phyloP scores from a whole-genome alignment of 1,140 invertebrate species.

The Batillaria attramentaria region DNA sequence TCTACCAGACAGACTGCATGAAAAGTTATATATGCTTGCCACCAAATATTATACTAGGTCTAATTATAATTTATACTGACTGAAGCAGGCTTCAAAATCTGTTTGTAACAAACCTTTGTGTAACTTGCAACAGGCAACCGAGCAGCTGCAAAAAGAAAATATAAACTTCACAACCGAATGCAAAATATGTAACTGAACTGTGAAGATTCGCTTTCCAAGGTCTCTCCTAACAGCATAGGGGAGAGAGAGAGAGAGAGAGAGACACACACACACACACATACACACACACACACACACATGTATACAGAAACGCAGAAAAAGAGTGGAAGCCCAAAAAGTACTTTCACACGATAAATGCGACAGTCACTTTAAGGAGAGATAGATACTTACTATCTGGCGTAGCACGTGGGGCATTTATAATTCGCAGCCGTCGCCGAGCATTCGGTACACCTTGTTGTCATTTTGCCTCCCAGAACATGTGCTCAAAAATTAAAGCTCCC shows the following conservation, averaged over 20 bases:
- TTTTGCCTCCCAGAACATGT: neutral
- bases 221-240: neutral
- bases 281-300: neutral
- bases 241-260: neutral
- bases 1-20: no score
- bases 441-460: slow-evolving; percentile 7
- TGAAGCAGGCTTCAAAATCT: slow-evolving; percentile 17
- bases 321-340: neutral
- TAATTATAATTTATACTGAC: no score
- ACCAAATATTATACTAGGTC: no score
- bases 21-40: no score
- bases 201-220: neutral
- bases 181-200: neutral
- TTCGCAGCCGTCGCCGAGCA: slow-evolving; percentile 25
- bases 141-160: slow-evolving; percentile 41
- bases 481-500: no score
- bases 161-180: no score
- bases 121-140: slow-evolving; percentile 38
- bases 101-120: slow-evolving; percentile 43
- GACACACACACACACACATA: neutral
- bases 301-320: neutral
- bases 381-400: slow-evolving; percentile 34
- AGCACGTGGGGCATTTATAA: slow-evolving; percentile 37
- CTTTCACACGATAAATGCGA: no score
- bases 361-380: no score